Conservation (phyloP, 1,140 invertebrate species). For the Drosophila mauritiana region DNA sequence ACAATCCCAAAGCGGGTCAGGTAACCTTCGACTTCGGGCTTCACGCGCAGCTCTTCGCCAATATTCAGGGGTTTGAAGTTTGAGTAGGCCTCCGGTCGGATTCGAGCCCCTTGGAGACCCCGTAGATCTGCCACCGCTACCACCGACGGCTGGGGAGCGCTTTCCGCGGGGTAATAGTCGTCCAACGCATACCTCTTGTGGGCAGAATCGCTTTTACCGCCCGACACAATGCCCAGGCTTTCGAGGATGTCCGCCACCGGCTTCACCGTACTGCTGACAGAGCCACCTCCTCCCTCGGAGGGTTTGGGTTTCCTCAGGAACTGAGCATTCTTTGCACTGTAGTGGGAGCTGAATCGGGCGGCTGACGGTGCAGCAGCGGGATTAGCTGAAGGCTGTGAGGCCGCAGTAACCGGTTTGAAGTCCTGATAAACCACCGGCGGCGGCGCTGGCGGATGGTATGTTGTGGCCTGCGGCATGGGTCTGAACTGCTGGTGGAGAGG, state of each 20-base stretch:
- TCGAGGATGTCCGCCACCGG: constrained; percentile 79
- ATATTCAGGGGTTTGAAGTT: constrained; percentile 82
- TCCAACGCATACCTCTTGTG: constrained; percentile 73
- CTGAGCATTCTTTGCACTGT: constrained; percentile 76
- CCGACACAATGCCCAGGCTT: constrained; percentile 74
- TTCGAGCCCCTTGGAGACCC: constrained; percentile 64
- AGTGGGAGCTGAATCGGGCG: constrained; percentile 78
- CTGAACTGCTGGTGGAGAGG: constrained; percentile 31
- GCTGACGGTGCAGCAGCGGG: constrained; percentile 9
- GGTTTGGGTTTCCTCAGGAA: constrained; percentile 66
- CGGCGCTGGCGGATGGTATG: constrained; percentile 76
- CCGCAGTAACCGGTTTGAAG: constrained; percentile 58
- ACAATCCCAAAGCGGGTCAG: constrained; percentile 81
- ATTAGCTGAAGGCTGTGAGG: neutral
- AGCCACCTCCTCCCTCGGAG: neutral
- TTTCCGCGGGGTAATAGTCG: constrained; percentile 77
- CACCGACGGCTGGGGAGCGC: constrained; percentile 68
- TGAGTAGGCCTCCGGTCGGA: constrained; percentile 74
- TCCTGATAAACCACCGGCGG: constrained; percentile 68
- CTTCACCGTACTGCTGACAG: constrained; percentile 55
- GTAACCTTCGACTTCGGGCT: constrained; percentile 82
- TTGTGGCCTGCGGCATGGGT: constrained; percentile 66
- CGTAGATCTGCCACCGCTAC: constrained; percentile 69
- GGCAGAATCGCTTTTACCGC: constrained; percentile 25
- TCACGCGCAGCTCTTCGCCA: constrained; percentile 75